phyloP scores from a whole-genome alignment of 37 sponge, comb jelly and placozoan species.

The Aplysina aerophoba region DNA sequence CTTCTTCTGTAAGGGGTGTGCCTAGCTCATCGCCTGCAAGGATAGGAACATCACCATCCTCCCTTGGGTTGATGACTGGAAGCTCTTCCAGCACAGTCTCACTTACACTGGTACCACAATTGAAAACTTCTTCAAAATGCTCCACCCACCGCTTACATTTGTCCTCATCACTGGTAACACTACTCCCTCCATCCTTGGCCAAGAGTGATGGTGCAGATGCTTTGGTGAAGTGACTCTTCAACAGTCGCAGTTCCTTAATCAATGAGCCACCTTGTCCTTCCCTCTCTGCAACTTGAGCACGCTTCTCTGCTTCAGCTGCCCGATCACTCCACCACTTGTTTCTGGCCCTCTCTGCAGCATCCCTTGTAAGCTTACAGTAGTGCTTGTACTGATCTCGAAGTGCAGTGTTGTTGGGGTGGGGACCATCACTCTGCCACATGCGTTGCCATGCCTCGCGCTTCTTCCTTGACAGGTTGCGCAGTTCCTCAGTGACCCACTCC shows the following conservation, averaged over 20 bases:
- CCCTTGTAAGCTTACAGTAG: background rate
- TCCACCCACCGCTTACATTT: conserved; percentile 15
- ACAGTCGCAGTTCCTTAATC: conserved; percentile 20
- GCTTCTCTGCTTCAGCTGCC: conserved; percentile 22
- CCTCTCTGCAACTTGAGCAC: background rate
- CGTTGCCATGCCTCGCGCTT: conserved; percentile 7
- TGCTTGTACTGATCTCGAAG: background rate
- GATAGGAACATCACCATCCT: background rate
- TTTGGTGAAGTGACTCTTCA: conserved; percentile 24
- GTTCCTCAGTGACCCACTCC: conserved; percentile 22
- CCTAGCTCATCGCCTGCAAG: background rate
- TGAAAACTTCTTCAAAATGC: conserved; percentile 11
- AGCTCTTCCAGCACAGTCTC: background rate
- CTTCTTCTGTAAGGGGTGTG: background rate
- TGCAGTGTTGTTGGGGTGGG: background rate
- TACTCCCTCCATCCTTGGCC: conserved; percentile 16
- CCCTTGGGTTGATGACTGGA: background rate
- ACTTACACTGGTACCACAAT: conserved; percentile 1
- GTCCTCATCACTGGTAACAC: conserved; percentile 17
- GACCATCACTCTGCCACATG: background rate
- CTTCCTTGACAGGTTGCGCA: conserved; percentile 24
- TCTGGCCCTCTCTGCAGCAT: conserved; percentile 8
- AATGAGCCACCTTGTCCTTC: conserved; percentile 2
- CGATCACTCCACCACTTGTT: conserved; percentile 20
- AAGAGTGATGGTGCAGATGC: background rate